phyloP scores from a whole-genome alignment of 1,140 invertebrate species.

The Ylistrum balloti region DNA sequence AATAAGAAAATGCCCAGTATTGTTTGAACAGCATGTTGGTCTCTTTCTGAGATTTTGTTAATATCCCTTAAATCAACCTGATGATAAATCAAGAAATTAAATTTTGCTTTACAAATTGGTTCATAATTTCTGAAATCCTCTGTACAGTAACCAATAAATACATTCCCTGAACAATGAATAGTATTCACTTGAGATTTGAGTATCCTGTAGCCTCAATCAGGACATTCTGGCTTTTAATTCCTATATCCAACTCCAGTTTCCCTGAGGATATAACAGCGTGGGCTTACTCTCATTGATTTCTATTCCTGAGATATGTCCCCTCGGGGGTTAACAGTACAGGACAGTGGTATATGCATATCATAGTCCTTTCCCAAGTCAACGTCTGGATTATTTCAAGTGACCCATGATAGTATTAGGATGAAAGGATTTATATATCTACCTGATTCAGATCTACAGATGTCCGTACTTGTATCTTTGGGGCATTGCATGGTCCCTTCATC shows the following conservation, averaged over 20 bases:
- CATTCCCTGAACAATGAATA: background rate
- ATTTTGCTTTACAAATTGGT: no score
- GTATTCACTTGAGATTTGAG: background rate
- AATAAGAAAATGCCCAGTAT: background rate
- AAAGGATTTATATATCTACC: background rate
- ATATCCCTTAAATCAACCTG: background rate
- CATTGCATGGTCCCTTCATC: background rate
- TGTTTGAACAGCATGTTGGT: background rate
- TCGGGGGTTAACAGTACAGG: background rate
- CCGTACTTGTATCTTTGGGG: background rate
- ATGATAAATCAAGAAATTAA: no score
- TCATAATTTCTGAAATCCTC: background rate
- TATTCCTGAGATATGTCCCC: background rate
- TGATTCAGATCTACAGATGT: background rate
- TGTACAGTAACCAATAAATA: background rate
- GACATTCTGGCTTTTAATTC: background rate
- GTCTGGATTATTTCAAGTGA: background rate
- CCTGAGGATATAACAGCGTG: background rate
- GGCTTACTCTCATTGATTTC: conserved; percentile 3
- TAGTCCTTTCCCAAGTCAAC: background rate
- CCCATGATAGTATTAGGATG: conserved; percentile 23
- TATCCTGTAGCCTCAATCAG: background rate
- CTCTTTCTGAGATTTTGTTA: background rate
- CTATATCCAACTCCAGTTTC: background rate
- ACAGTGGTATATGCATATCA: background rate